Conservation (phyloP, 2,113 vertebrate species). For the Grammomys surdaster region DNA sequence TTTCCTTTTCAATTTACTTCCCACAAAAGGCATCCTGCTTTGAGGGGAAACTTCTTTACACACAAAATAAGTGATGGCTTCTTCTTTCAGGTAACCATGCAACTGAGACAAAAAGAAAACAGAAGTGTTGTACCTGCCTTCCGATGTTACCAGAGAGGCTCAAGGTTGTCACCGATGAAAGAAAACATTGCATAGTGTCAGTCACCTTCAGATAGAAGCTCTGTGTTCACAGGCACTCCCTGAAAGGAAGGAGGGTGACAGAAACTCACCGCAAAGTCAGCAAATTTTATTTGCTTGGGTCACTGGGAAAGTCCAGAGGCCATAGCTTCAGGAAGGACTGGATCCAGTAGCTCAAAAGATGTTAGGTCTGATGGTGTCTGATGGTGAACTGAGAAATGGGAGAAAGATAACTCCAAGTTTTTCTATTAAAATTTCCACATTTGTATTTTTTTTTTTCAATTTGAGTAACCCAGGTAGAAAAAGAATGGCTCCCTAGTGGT, state of each 20-base stretch:
- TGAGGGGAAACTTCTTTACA: slow-evolving; percentile 54
- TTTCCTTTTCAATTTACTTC: slow-evolving; percentile 66
- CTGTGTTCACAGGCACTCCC: not conserved
- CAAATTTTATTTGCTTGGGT: not conserved
- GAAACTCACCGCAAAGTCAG: slow-evolving; percentile 3
- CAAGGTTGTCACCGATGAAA: not conserved
- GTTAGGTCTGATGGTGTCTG: not conserved
- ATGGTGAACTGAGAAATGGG: not conserved
- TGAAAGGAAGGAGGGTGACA: not conserved
- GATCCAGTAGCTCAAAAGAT: not conserved
- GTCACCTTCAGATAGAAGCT: not conserved
- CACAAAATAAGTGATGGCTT: slow-evolving; percentile 41
- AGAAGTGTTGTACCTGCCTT: not conserved
- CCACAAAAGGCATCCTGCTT: slow-evolving; percentile 65
- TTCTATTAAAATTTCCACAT: not conserved
- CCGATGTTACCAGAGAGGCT: not conserved
- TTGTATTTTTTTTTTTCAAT: not conserved
- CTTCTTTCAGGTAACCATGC: slow-evolving; percentile 17
- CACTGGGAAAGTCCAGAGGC: not conserved
- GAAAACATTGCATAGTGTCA: not conserved
- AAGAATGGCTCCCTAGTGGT: not conserved
- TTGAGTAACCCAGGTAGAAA: not conserved
- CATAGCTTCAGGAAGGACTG: not conserved
- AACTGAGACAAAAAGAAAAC: slow-evolving; percentile 39
- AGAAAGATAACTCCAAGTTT: not conserved